These are phyloP conservation scores for Neotoxoptera formosana DNA, from an alignment of 1,140 invertebrate genomes.

Conservation along the genomic window DNA sequence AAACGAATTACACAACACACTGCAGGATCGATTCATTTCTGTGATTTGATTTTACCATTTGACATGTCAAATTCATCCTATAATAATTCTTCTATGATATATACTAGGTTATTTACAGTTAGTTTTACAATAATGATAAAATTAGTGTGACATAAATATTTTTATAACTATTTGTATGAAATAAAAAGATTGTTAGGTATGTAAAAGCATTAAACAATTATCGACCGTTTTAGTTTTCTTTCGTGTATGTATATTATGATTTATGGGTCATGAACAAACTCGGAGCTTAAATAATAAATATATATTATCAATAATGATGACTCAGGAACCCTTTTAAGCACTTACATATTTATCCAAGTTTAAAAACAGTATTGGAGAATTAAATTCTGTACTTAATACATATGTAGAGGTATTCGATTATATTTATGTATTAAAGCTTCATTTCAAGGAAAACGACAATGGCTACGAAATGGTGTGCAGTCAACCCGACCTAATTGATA, in stretches of 20 bases:
- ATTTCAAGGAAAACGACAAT: not conserved
- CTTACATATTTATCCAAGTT: not conserved
- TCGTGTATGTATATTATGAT: not conserved
- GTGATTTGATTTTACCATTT: not conserved
- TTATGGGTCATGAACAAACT: conserved; percentile 16
- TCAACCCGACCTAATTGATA: not conserved
- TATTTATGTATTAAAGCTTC: not conserved
- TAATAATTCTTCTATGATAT: not conserved
- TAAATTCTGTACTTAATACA: not conserved
- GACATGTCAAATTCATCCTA: not conserved
- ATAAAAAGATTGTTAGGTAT: not conserved
- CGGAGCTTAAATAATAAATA: not conserved
- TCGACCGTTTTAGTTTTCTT: not conserved
- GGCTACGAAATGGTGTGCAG: not conserved
- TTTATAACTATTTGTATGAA: not conserved
- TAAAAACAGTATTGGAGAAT: not conserved
- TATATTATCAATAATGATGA: not conserved
- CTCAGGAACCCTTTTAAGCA: not conserved
- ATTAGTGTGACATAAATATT: not conserved
- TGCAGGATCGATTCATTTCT: not conserved
- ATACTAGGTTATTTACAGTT: not conserved
- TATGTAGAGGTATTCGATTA: not conserved
- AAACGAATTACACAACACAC: not conserved
- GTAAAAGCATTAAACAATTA: not conserved
- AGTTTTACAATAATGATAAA: not conserved